A percentile compares a stretch with the other conserved stretches of the same genome.
Conservation (phyloP, 2,888 invertebrate genomes). For the Hirudinaria manillensis region DNA sequence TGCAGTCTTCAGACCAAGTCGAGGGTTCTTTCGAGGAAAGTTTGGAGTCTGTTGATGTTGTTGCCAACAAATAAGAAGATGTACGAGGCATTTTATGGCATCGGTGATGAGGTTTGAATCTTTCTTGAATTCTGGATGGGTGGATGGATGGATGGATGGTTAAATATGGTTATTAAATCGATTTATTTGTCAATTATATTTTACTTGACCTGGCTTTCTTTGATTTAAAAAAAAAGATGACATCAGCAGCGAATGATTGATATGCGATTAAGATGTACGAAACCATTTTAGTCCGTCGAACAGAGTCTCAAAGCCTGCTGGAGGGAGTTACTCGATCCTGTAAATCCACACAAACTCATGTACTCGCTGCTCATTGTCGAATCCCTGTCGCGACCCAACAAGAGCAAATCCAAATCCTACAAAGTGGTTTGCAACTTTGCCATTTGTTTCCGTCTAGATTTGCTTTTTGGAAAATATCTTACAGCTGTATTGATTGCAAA, state of each 20-base stretch:
- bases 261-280: too few species aligned
- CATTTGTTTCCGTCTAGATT: slow-evolving; percentile 26
- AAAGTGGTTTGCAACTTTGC: slow-evolving; percentile 37
- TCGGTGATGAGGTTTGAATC: slow-evolving; percentile 38
- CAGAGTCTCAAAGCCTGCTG: slow-evolving; percentile 39
- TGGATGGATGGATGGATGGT: not conserved
- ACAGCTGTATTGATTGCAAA: not conserved
- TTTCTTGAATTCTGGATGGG: not conserved
- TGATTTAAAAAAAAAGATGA: not conserved
- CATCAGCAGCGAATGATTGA: too few species aligned
- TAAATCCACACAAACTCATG: slow-evolving; percentile 86
- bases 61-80: slow-evolving; percentile 82
- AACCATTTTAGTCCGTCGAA: too few species aligned
- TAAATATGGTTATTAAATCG: not conserved
- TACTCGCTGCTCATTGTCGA: slow-evolving; percentile 87
- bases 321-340: slow-evolving; percentile 72
- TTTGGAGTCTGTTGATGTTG: slow-evolving; percentile 88
- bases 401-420: slow-evolving; percentile 37
- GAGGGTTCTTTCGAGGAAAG: slow-evolving; percentile 78
- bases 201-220: too few species aligned
- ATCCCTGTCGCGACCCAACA: slow-evolving; percentile 57
- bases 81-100: slow-evolving; percentile 71
- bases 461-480: not conserved
- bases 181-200: not conserved
- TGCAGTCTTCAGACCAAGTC: slow-evolving; percentile 57